phyloP scores from a whole-genome alignment of 2,888 invertebrate species.

The Megastigmus dorsalis region DNA sequence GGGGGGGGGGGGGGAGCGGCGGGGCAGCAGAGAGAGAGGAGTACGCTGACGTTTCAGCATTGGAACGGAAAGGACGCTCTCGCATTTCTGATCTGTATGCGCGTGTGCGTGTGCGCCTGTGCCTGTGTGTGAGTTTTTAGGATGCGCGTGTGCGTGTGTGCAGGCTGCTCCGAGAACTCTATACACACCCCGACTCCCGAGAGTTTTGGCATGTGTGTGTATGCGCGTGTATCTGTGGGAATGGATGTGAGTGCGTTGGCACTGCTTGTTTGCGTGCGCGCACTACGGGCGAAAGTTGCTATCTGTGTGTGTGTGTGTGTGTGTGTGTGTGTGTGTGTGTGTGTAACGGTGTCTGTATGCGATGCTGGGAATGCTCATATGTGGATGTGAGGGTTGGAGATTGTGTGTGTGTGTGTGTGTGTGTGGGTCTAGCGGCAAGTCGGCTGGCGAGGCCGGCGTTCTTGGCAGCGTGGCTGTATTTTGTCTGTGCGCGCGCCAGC shows the following conservation, averaged over 20 bases:
- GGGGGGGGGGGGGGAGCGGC: too few relatives aligned
- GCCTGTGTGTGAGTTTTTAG: neutral
- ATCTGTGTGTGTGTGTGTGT: too few relatives aligned
- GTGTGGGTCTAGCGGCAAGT: slow-evolving; percentile 2
- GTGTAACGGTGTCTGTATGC: too few relatives aligned
- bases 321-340: too few relatives aligned
- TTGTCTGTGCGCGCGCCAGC: slow-evolving; percentile 9
- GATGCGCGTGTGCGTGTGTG: neutral
- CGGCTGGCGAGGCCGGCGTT: neutral
- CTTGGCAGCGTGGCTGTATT: neutral
- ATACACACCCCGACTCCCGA: too few relatives aligned
- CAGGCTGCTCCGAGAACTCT: too few relatives aligned
- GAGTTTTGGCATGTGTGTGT: neutral
- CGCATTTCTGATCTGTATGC: slow-evolving; percentile 16
- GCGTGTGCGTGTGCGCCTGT: neutral
- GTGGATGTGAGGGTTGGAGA: too few relatives aligned
- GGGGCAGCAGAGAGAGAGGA: too few relatives aligned
- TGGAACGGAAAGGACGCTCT: slow-evolving; percentile 38
- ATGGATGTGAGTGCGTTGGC: neutral
- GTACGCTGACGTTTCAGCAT: slow-evolving; percentile 52
- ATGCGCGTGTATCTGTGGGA: neutral
- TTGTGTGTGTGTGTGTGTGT: neutral
- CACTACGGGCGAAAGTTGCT: too few relatives aligned
- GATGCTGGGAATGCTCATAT: too few relatives aligned
- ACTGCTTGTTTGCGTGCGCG: too few relatives aligned